Percentiles rank a stretch among this genome's conserved stretches.
Conservation (phyloP, 2,888 invertebrate species). For the Oithona nana region DNA sequence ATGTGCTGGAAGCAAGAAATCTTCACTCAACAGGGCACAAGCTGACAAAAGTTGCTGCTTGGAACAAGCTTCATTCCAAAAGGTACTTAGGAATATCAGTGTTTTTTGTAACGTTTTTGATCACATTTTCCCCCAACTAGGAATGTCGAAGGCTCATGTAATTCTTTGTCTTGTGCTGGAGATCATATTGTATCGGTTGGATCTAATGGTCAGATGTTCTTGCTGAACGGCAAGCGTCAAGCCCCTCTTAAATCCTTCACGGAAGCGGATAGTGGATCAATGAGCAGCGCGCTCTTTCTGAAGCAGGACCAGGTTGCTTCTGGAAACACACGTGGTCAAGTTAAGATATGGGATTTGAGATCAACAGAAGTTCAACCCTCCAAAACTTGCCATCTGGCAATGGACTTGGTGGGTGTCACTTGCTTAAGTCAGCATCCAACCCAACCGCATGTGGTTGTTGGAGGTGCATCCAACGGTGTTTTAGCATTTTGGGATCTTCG, state of each 20-base stretch:
- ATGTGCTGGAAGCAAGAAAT: not conserved
- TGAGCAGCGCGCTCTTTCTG: not conserved
- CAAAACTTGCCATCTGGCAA: not conserved
- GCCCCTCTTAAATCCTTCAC: not conserved
- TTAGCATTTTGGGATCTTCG: conserved; percentile 76
- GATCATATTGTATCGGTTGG: not conserved
- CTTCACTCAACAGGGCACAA: not conserved
- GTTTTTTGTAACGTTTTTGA: too few species aligned
- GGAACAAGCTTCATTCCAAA: not conserved
- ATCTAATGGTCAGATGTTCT: not conserved
- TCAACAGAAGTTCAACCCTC: not conserved
- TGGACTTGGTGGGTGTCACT: not conserved
- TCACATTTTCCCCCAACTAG: too few species aligned
- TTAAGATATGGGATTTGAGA: not conserved
- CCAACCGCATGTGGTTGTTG: conserved; percentile 61
- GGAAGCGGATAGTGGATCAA: not conserved
- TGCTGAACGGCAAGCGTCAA: not conserved
- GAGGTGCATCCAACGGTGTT: conserved; percentile 68
- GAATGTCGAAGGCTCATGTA: not conserved
- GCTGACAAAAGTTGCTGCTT: not conserved
- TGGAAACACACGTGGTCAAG: not conserved
- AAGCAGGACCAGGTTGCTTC: not conserved
- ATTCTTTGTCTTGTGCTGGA: not conserved
- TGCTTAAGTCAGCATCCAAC: conserved; percentile 56
- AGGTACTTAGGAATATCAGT: too few species aligned